Evolutionary conservation across 1,140 invertebrate species (phyloP).

Genomic region (Sminthurinus signatus): DNA sequence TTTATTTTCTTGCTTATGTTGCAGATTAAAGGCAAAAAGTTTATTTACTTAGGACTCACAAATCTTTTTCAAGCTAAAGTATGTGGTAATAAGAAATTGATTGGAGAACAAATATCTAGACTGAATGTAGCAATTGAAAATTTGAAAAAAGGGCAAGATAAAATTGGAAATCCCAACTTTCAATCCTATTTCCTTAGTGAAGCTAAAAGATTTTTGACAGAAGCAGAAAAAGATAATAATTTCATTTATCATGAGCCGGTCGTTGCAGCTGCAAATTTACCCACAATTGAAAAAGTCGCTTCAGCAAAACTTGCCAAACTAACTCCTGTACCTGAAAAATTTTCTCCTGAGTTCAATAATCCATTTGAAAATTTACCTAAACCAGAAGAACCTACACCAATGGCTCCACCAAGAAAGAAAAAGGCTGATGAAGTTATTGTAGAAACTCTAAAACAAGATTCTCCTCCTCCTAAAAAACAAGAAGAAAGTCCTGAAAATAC

Average conservation of each 20-base stretch:
- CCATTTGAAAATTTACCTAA: neutral
- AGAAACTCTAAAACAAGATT: too few relatives aligned
- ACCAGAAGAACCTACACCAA: neutral
- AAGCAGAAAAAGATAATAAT: conserved; percentile 92
- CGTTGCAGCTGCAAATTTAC: conserved; percentile 71
- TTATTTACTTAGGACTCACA: conserved; percentile 75
- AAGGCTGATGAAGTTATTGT: too few relatives aligned
- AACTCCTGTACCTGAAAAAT: conserved; percentile 58
- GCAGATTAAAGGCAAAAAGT: conserved; percentile 76
- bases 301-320: conserved; percentile 73
- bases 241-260: conserved; percentile 96
- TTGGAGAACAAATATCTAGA: conserved; percentile 89
- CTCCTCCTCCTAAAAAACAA: neutral
- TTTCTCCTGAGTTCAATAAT: conserved; percentile 63
- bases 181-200: conserved; percentile 66
- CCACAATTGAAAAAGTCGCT: conserved; percentile 65
- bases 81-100: conserved; percentile 66
- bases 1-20: conserved; percentile 22
- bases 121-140: conserved; percentile 59
- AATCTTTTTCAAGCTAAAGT: conserved; percentile 83
- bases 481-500: neutral
- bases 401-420: conserved; percentile 9
- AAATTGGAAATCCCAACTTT: conserved; percentile 56
- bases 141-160: conserved; percentile 60
- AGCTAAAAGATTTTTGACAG: conserved; percentile 64